Base-by-base conservation (phyloP, 2,113 vertebrate species). In the Glareola pratincola region DNA sequence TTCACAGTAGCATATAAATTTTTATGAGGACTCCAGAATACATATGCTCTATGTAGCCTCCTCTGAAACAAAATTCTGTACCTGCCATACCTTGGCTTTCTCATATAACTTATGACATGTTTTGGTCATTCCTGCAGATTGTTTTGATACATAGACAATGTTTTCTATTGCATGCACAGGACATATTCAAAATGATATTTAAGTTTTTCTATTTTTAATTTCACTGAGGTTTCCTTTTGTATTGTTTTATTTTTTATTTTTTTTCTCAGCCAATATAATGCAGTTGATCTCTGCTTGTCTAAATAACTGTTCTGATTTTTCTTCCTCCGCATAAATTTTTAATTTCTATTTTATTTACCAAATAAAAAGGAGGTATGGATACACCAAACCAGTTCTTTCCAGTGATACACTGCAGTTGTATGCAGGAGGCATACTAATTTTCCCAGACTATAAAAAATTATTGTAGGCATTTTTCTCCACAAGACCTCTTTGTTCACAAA, bases 361-460 rank as follows among this genome's bases (percentile, higher is more conserved):
- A 84, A 89, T 71, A 74, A 94, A 93, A 96, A 83, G 14, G 34
- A 86, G 24, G 59, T 73, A 68, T 14, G 18, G 37, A 60, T 81
- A 48, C 1, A 8, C 36, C 39, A 89, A 92, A 78, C 36, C 39
- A 85, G 79, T 75, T 81, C 56, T 89, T 92, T 92, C 94, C 86
- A 91, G 51, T 91, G 75, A 51, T 75, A 92, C 36, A 67, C 91
- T 95, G 95, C 92, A 95, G 85, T 5, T 85, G 60, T 72, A 78
- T 92, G 85, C 76, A 84, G 83, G 20, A 91, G 26, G 92, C 86
- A 94, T 95, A 87, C 94, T 85, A 94, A 96, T 96, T 89, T 96
- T 89, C 67, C 64, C 39, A 68, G 56, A 64, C 68, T 63, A 45
- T 59, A 83, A 85, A 76, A 90, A 86, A 14, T 78, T 87, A 51